A percentile compares a stretch with the other conserved stretches of the same genome.
Evolutionary conservation across 2,113 vertebrate genomes (phyloP).

Genomic region (Paradoxurus hermaphroditus): DNA sequence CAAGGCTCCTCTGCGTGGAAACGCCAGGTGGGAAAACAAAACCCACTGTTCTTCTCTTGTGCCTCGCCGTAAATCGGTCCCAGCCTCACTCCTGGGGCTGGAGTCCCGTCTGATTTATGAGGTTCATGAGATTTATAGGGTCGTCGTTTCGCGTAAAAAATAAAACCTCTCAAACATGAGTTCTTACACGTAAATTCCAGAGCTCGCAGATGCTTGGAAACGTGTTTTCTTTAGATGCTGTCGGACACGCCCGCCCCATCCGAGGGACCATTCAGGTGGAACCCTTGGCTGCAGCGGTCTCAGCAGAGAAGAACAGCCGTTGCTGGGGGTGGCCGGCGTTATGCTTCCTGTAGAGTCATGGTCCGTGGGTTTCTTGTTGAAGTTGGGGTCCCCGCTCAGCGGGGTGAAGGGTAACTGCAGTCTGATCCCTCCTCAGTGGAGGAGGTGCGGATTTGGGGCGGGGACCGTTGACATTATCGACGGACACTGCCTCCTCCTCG

Average conservation of each 20-base stretch:
- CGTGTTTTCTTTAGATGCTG: constrained; percentile 47
- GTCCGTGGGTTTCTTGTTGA: not conserved
- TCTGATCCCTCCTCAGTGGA: not conserved
- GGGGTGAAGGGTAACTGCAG: not conserved
- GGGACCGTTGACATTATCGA: not conserved
- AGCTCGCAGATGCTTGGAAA: constrained; percentile 47
- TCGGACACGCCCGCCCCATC: not conserved
- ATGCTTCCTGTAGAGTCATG: fast-evolving
- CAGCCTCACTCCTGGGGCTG: constrained; percentile 44
- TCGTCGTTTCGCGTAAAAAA: constrained; percentile 66
- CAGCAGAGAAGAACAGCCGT: fast-evolving
- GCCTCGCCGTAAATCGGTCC: constrained; percentile 54
- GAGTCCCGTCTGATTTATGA: constrained; percentile 67
- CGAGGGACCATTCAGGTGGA: not conserved
- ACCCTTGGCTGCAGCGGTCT: not conserved
- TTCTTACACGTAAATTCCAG: constrained; percentile 66
- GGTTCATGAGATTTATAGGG: constrained; percentile 55
- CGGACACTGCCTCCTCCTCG: not conserved
- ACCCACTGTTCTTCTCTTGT: constrained; percentile 18
- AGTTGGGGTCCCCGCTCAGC: not conserved
- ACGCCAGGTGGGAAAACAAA: constrained; percentile 70
- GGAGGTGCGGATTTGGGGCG: not conserved
- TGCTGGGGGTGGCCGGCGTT: not conserved
- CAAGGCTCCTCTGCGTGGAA: not conserved
- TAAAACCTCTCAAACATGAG: constrained; percentile 56